Conservation (phyloP, 2,888 invertebrate genomes). For the Ichneumon xanthorius region DNA sequence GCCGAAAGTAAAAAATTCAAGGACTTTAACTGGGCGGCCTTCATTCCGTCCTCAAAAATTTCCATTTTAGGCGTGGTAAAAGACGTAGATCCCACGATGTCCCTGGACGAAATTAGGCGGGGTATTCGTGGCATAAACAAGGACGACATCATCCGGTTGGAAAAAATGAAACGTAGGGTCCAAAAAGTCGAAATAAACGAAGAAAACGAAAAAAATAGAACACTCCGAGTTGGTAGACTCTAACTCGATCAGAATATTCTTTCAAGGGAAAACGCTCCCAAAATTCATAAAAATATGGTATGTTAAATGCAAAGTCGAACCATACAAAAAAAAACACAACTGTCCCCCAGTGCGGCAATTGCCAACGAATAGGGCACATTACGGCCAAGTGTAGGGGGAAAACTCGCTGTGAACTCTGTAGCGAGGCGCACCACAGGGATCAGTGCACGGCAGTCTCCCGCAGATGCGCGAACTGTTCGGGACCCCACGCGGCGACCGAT, state of each 20-base stretch:
- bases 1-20: not conserved
- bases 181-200: not conserved
- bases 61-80: not conserved
- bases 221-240: no score
- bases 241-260: no score
- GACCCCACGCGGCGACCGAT: not conserved
- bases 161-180: constrained; percentile 1
- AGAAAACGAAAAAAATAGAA: not conserved
- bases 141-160: not conserved
- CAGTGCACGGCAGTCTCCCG: not conserved
- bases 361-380: not conserved
- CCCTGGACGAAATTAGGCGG: not conserved
- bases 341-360: not conserved
- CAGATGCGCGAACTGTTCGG: not conserved
- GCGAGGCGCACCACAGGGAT: not conserved
- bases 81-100: not conserved
- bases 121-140: not conserved
- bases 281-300: no score
- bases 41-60: not conserved
- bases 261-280: no score
- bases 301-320: no score
- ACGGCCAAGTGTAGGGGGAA: not conserved
- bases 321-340: no score
- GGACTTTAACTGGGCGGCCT: not conserved
- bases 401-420: not conserved